phyloP scores from a whole-genome alignment of 2,797 vertebrate species.

The Danio albolineatus region DNA sequence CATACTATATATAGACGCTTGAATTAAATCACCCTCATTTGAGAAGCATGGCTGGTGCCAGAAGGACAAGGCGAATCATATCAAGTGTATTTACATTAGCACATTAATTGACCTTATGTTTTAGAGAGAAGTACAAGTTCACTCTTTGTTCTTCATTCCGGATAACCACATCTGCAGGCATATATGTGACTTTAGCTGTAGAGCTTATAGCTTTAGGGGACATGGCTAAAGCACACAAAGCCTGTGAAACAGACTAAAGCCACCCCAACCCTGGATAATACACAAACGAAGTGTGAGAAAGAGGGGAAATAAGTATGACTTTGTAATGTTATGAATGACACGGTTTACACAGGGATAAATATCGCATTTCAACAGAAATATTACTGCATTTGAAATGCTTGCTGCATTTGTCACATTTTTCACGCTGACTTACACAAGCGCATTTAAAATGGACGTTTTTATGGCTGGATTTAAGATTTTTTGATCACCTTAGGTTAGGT shows the following conservation, averaged over 20 bases:
- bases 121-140: conserved; percentile 55
- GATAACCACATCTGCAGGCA: conserved; percentile 72
- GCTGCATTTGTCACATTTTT: conserved; percentile 80
- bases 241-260: conserved; percentile 76
- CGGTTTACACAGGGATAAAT: conserved; percentile 82
- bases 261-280: conserved; percentile 75
- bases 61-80: neutral
- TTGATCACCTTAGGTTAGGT: conserved; percentile 25
- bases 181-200: conserved; percentile 73
- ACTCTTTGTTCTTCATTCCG: conserved; percentile 54
- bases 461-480: conserved; percentile 77
- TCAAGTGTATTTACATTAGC: neutral
- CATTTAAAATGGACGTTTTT: conserved; percentile 78
- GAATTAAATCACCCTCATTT: conserved; percentile 34
- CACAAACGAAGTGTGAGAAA: conserved; percentile 85
- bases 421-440: conserved; percentile 76
- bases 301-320: conserved; percentile 78
- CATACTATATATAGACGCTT: conserved; percentile 63
- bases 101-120: neutral
- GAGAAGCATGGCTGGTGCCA: neutral
- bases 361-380: conserved; percentile 80
- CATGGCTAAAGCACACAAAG: conserved; percentile 79
- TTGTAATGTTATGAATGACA: conserved; percentile 80
- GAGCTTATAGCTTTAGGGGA: conserved; percentile 74
- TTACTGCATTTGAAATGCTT: conserved; percentile 73